Evolutionary conservation across 2,888 invertebrate genomes (phyloP).

Genomic region (Heliconius cydno): DNA sequence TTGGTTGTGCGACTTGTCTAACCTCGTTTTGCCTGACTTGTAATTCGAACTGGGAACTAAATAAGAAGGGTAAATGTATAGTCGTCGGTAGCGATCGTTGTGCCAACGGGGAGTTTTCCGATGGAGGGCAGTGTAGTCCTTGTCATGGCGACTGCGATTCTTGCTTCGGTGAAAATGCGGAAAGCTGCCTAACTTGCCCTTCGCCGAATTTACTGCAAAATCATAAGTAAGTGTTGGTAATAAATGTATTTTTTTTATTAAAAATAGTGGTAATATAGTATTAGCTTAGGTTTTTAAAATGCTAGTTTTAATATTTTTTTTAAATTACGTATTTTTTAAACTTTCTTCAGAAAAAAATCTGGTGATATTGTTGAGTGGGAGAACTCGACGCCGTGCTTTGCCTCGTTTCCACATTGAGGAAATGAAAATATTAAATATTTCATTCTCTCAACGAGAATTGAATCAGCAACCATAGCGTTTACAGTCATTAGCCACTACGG

Average conservation of each 20-base stretch:
- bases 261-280: background rate
- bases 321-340: too few relatives aligned
- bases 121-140: conserved; percentile 86
- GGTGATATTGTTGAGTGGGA: too few relatives aligned
- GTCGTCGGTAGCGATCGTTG: conserved; percentile 88
- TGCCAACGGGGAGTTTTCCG: conserved; percentile 84
- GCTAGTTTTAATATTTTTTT: background rate
- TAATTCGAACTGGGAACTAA: conserved; percentile 88
- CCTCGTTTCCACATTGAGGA: too few relatives aligned
- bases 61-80: conserved; percentile 89
- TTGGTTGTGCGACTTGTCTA: conserved; percentile 90
- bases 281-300: background rate
- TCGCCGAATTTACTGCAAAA: conserved; percentile 88
- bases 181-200: conserved; percentile 89
- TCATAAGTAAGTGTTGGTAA: conserved; percentile 62
- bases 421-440: too few relatives aligned
- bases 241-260: background rate
- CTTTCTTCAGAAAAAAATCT: too few relatives aligned
- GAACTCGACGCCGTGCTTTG: too few relatives aligned
- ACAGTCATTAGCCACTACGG: too few relatives aligned
- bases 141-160: conserved; percentile 92
- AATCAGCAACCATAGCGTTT: too few relatives aligned
- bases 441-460: too few relatives aligned
- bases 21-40: conserved; percentile 90
- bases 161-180: conserved; percentile 90